Conservation (phyloP, 2,797 vertebrate species). For the Ciconia nigra region DNA sequence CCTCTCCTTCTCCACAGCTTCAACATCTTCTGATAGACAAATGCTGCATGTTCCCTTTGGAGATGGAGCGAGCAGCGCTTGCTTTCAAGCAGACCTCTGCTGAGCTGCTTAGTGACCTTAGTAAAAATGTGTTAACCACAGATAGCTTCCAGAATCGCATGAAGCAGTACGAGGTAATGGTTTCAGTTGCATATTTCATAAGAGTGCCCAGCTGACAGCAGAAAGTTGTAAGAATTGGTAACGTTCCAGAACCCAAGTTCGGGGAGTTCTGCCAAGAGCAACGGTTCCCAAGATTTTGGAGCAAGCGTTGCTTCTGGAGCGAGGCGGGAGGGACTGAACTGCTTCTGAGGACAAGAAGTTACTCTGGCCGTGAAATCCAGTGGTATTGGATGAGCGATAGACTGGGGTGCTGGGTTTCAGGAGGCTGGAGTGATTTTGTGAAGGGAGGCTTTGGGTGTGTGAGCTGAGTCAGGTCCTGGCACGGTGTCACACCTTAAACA, state of each 20-base stretch:
- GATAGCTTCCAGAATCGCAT: neutral
- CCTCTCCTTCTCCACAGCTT: neutral
- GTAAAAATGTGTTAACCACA: neutral
- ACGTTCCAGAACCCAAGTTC: neutral
- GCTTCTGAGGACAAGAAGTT: neutral
- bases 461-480: neutral
- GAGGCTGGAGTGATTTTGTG: neutral
- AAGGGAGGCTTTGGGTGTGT: neutral
- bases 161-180: neutral
- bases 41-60: neutral
- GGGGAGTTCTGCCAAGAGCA: neutral
- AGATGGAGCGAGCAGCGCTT: neutral
- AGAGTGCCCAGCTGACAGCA: neutral
- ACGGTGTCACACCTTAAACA: neutral
- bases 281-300: neutral
- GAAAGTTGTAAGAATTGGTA: neutral
- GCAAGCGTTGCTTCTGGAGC: neutral
- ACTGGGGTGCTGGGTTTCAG: fast-evolving
- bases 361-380: neutral
- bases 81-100: neutral
- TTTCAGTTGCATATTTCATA: neutral
- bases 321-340: neutral
- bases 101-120: neutral
- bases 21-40: neutral
- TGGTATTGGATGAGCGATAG: neutral